These are phyloP conservation scores for Epinotia ramella DNA, from an alignment of 2,888 invertebrate genomes.

Conservation along the genomic window DNA sequence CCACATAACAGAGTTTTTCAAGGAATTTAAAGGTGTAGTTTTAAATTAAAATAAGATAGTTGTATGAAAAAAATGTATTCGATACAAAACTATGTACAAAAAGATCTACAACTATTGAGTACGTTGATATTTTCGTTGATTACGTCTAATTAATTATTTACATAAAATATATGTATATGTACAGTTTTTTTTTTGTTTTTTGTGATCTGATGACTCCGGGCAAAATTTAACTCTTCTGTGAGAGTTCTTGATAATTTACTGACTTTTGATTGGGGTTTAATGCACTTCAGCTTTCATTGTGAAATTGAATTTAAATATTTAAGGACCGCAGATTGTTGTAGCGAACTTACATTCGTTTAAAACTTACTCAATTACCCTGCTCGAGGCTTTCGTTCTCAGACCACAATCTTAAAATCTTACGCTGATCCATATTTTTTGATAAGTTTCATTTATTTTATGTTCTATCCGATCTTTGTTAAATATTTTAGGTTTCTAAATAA, in stretches of 20 bases:
- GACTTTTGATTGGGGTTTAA: too few relatives aligned
- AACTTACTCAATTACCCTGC: not conserved
- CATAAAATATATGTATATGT: constrained; percentile 33
- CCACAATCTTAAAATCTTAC: not conserved
- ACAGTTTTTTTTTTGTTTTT: constrained; percentile 11
- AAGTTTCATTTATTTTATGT: too few relatives aligned
- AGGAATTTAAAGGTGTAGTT: not conserved
- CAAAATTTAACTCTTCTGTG: not conserved
- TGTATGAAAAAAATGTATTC: constrained; percentile 43
- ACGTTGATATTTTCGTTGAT: constrained; percentile 60
- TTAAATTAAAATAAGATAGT: not conserved
- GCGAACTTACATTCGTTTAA: not conserved
- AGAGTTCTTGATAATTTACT: too few relatives aligned
- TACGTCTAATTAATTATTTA: constrained; percentile 42
- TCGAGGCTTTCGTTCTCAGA: not conserved
- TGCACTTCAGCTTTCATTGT: too few relatives aligned
- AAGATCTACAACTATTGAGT: constrained; percentile 46
- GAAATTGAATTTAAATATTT: too few relatives aligned
- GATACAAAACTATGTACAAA: constrained; percentile 38
- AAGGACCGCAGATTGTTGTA: too few relatives aligned
- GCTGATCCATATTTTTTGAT: too few relatives aligned
- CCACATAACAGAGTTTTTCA: not conserved
- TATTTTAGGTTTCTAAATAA: too few relatives aligned
- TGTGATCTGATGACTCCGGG: not conserved
- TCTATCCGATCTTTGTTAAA: too few relatives aligned